Base-by-base conservation (phyloP, 2,797 vertebrate genomes). In the Pseudotriccus pelzelni region DNA sequence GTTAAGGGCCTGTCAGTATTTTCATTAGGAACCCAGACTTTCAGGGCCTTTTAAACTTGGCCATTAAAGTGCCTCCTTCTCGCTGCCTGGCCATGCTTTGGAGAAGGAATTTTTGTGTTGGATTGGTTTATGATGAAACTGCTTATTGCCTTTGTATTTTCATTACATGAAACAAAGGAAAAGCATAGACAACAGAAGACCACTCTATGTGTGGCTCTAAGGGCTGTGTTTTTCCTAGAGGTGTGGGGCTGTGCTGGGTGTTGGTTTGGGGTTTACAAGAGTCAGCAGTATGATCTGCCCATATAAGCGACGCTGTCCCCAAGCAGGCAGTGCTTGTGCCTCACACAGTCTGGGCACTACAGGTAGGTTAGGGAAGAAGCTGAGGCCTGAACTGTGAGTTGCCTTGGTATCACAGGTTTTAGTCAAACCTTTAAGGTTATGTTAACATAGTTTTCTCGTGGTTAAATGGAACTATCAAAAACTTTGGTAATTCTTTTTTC, bases 381-480 rank as follows among this genome's bases (percentile, higher is more conserved):
- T 72, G 70, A 46, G 44, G 37, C 46, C 43, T 74, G 50, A 95
- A 77, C 63, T 92, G 44, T 43, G 64, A 87, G 46, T 80, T 92
- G 68, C 66, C 87, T 83, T 50, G 63, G 69, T 92, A 87, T 89
- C 15, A 2, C 3, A 82, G 27, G 30, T 70, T 76, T 84, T 46
- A 93, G 74, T 66, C 41, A 89, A 64, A 77, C 9, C 37, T 85
- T 95, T 89, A 93, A 92, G 88, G 77, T 84, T 92, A 64, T 66
- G 85, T 96, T 94, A 91, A 69, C 50, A 56, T 66, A 94, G 77
- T 96, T 89, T 77, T 84, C 84, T 32, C 64, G 87, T 49, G n/a
- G 62, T 76, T 94, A 92, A 96, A 90, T 92, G 67, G 81, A 86
- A 70, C 87, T 95, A 96, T 96, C 78, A 93, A 81, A 96, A 95